A percentile compares a stretch with the other conserved stretches of the same genome.
These are phyloP conservation scores for Biston betularia DNA, from an alignment of 2,888 invertebrate genomes.

Conservation along the genomic window DNA sequence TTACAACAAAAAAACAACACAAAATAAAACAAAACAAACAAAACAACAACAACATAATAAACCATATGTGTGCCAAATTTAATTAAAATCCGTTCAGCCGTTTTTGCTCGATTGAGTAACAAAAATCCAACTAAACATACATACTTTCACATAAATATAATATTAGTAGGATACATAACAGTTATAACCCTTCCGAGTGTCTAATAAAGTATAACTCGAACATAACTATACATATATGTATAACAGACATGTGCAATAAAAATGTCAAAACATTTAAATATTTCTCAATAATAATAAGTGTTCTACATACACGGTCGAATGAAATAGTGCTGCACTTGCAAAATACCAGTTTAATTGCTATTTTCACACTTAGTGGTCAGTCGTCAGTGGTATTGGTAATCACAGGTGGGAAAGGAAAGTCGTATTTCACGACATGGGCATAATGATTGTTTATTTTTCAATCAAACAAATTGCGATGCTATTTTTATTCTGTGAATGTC, in stretches of 20 bases:
- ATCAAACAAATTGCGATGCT: not conserved
- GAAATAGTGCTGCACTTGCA: constrained; percentile 26
- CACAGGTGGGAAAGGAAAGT: constrained; percentile 8
- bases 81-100: too few species aligned
- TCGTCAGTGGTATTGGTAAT: constrained; percentile 14
- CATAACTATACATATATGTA: too few species aligned
- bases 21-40: too few species aligned
- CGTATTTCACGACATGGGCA: not conserved
- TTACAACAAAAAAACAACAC: too few species aligned
- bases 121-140: too few species aligned
- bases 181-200: not conserved
- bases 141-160: too few species aligned
- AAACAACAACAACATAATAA: too few species aligned
- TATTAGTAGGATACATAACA: not conserved
- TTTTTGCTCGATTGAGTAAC: too few species aligned
- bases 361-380: constrained; percentile 25
- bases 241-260: constrained; percentile 10
- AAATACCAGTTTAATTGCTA: constrained; percentile 23
- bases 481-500: not conserved
- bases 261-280: constrained; percentile 34
- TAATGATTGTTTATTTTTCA: not conserved
- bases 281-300: constrained; percentile 21
- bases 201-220: not conserved
- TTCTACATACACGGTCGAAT: constrained; percentile 21
- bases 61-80: too few species aligned